phyloP scores from a whole-genome alignment of 2,888 invertebrate genomes.

The Ctenicera cuprea region DNA sequence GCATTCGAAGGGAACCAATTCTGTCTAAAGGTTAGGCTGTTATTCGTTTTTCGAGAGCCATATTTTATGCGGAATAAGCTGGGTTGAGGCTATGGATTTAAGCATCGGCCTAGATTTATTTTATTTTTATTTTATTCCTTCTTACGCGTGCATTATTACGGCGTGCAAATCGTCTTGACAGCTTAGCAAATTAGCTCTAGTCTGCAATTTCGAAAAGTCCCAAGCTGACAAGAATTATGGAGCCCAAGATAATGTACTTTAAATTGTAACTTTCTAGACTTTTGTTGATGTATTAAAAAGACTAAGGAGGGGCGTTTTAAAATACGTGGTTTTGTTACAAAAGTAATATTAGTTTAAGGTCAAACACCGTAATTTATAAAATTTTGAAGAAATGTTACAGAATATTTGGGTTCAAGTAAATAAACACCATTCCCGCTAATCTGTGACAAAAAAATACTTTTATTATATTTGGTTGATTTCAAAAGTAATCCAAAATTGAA shows the following conservation, averaged over 20 bases:
- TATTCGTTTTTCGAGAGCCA: slow-evolving; percentile 41
- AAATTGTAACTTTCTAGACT: background rate
- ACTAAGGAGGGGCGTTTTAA: no score
- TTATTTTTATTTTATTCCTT: slow-evolving; percentile 37
- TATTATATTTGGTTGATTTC: no score
- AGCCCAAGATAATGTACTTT: background rate
- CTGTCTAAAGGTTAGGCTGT: slow-evolving; percentile 40
- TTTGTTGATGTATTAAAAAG: background rate
- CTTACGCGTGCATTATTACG: slow-evolving; percentile 21
- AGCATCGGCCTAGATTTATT: slow-evolving; percentile 37
- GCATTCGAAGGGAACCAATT: slow-evolving; percentile 39
- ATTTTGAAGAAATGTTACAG: no score
- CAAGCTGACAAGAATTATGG: slow-evolving; percentile 19
- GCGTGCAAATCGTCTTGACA: slow-evolving; percentile 28
- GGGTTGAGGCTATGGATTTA: slow-evolving; percentile 43
- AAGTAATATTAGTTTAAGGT: no score
- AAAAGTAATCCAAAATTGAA: no score
- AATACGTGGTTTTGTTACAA: no score
- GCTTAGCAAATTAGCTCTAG: slow-evolving; percentile 34
- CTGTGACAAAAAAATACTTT: no score
- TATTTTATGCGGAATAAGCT: slow-evolving; percentile 43
- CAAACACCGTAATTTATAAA: no score
- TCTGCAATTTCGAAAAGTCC: slow-evolving; percentile 24
- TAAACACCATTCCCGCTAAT: no score
- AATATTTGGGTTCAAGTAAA: no score